Conservation (phyloP, 2,113 vertebrate species). For the Phyllostomus discolor region DNA sequence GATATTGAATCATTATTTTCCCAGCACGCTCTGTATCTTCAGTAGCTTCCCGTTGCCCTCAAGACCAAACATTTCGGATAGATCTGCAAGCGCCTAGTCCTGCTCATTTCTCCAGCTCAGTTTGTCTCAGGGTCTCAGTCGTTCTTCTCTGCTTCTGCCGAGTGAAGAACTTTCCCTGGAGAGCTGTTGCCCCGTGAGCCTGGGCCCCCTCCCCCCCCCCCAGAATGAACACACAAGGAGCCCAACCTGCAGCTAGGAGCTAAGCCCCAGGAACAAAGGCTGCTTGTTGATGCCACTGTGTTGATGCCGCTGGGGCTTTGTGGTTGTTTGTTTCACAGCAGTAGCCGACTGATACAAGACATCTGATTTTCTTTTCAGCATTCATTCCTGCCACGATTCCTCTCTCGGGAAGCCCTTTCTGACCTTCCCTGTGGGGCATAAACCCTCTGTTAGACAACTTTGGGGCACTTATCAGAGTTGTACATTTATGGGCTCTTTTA, state of each 20-base stretch:
- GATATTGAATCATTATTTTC: accelerated
- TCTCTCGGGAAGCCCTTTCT: background rate
- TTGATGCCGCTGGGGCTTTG: background rate
- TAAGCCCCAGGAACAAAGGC: background rate
- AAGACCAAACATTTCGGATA: background rate
- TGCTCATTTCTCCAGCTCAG: background rate
- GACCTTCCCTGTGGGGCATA: no score
- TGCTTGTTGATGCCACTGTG: background rate
- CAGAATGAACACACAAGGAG: background rate
- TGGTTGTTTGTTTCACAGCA: background rate
- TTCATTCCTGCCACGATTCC: background rate
- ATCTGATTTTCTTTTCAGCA: background rate
- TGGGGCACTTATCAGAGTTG: background rate
- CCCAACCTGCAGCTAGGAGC: background rate
- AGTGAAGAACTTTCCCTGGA: background rate
- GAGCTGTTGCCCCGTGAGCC: no score
- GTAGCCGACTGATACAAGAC: no score
- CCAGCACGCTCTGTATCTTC: background rate
- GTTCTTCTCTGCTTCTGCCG: background rate
- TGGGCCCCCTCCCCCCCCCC: no score
- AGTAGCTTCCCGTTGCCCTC: background rate
- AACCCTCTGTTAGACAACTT: accelerated
- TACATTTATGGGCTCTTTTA: background rate
- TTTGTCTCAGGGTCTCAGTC: background rate
- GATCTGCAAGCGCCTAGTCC: background rate